Percentiles rank a stretch among this genome's conserved stretches.
Conservation (phyloP, 2,888 invertebrate species). For the Heliconius aoede region DNA sequence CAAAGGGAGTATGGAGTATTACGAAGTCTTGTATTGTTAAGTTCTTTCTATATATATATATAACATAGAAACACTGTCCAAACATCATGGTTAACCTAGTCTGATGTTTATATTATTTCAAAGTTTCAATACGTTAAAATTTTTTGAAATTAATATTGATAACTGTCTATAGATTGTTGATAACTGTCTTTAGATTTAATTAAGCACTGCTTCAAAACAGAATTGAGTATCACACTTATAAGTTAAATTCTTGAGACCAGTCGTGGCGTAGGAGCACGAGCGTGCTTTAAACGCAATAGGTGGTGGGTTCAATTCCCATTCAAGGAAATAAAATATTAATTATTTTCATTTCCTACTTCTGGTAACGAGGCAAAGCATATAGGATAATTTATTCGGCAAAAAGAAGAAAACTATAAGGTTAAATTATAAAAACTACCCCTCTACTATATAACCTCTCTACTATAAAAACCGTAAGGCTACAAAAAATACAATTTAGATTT, state of each 20-base stretch:
- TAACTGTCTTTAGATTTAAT: background rate
- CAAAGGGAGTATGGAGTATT: background rate
- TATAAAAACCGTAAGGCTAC: no score
- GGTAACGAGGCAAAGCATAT: background rate
- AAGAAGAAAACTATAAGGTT: no score
- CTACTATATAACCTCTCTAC: no score
- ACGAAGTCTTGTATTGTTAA: background rate
- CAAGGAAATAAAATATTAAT: background rate
- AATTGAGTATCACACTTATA: background rate
- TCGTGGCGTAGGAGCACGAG: no score
- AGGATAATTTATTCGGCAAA: no score
- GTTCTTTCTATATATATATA: no score
- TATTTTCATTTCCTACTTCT: background rate
- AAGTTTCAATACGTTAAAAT: background rate
- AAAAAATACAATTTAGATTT: no score
- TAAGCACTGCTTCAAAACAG: background rate
- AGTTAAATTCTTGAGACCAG: background rate
- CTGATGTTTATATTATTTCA: background rate
- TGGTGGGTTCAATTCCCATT: background rate
- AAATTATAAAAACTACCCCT: no score
- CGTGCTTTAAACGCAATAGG: background rate
- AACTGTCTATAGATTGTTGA: background rate
- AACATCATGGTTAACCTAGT: background rate
- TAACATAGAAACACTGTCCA: background rate
- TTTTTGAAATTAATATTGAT: background rate